Base-by-base conservation (phyloP, 2,888 invertebrate species). In the Noctua janthe region DNA sequence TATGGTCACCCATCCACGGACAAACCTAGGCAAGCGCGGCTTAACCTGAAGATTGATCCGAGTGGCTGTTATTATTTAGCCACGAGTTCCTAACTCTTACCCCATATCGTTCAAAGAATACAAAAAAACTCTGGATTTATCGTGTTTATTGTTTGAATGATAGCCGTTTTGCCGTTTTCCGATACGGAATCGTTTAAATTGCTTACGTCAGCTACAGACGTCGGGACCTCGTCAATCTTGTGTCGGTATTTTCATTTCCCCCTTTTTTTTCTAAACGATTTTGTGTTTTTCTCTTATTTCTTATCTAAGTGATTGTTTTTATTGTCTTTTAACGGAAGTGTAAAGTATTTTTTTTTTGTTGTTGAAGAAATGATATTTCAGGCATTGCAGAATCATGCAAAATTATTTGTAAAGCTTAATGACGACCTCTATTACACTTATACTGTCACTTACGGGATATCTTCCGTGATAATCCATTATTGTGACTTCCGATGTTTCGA, bases 171-270 rank as follows among this genome's bases (percentile, higher is more conserved):
- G 85, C 84, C 84, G 78, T 73, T 81, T 73, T 75, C 87, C 89
- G 88, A 87, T 86, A 62, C 80, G 88, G 85, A 86, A 84, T 85
- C 84, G 81, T 82, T 90, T 89, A 90, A 90, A 90, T 90, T 90
- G 90, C 90, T 87, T 86, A 83, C 89, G 90, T 90, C 90, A 90
- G 80, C 86, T 75, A 69, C 90, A 90, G 89, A 81, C 87, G 84
- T 82, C 84, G 86, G 83, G 84, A 90, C 66, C 90, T 90, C 90
- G 89, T 90, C 90, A 90, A 90, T 90, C 90, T 90, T 90, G 84
- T 83, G 84, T 79, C 78, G 81, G 85, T 84, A 81, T 87, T 88
- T 85, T 83, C 83, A 70, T 80, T 86, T 81, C 78, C 84, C 81
- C 75, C 70, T 83, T 85, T 87, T 71, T 79, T 87, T 87, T 88